A percentile compares a stretch with the other conserved stretches of the same genome.
Evolutionary conservation across 1,140 invertebrate genomes (phyloP).

Genomic region (Cecropterus lyciades): DNA sequence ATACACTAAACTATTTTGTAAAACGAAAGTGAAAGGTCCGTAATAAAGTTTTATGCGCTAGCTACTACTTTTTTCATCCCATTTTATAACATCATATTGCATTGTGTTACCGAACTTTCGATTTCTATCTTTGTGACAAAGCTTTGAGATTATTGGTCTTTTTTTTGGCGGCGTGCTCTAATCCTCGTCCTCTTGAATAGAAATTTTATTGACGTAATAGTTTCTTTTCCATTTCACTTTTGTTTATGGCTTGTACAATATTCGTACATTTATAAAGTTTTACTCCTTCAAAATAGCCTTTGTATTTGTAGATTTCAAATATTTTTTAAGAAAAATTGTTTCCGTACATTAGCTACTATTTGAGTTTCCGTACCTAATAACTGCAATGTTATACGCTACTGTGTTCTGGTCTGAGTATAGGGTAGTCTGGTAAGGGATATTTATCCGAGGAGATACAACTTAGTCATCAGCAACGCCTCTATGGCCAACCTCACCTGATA

Average conservation of each 20-base stretch:
- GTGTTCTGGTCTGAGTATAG: no score
- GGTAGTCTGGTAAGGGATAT: no score
- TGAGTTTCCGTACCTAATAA: no score
- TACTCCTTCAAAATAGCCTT: no score
- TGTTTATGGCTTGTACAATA: constrained; percentile 1
- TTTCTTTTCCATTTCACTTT: constrained; percentile 9
- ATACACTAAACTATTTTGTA: background rate
- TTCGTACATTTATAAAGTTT: background rate
- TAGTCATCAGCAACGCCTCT: no score
- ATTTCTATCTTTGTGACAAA: constrained; percentile 38
- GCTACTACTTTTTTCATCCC: constrained; percentile 55
- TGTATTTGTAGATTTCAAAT: no score
- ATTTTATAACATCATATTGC: constrained; percentile 53
- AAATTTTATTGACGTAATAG: constrained; percentile 10
- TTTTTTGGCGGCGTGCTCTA: constrained; percentile 19
- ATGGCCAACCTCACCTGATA: no score
- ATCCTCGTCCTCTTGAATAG: constrained; percentile 16
- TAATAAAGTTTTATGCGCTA: constrained; percentile 51
- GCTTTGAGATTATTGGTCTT: constrained; percentile 19
- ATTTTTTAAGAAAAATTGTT: no score
- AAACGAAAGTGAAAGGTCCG: constrained; percentile 55
- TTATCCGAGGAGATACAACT: no score
- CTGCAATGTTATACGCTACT: no score
- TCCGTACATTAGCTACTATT: no score
- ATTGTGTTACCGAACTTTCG: constrained; percentile 42